Evolutionary conservation across 2,888 invertebrate genomes (phyloP).

Genomic region (Osmoderma eremita): DNA sequence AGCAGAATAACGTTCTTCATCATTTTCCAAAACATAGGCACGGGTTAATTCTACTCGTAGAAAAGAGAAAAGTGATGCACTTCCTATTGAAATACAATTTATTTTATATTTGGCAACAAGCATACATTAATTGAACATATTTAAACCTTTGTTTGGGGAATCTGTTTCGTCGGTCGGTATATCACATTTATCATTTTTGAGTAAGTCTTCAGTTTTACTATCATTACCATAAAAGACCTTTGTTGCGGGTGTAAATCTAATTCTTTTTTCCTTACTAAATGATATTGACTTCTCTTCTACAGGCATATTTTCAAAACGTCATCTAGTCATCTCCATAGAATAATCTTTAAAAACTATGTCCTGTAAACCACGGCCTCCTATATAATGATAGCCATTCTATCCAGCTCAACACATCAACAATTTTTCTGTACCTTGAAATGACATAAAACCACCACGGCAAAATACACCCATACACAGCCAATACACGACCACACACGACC

Average conservation of each 20-base stretch:
- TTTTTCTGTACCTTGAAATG: too few relatives aligned
- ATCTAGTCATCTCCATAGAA: constrained; percentile 34
- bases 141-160: constrained; percentile 54
- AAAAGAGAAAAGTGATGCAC: constrained; percentile 72
- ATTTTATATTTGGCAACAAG: constrained; percentile 8
- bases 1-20: constrained; percentile 93
- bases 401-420: too few relatives aligned
- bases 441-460: too few relatives aligned
- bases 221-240: constrained; percentile 61
- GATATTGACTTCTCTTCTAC: constrained; percentile 43
- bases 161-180: constrained; percentile 51
- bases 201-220: constrained; percentile 60
- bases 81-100: constrained; percentile 52
- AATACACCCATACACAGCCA: too few relatives aligned
- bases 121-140: not conserved
- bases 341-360: too few relatives aligned
- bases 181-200: constrained; percentile 54
- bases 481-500: too few relatives aligned
- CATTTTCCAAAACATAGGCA: constrained; percentile 93
- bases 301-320: constrained; percentile 48
- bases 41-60: constrained; percentile 88
- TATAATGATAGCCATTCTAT: too few relatives aligned
- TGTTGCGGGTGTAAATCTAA: constrained; percentile 64
- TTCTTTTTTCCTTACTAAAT: constrained; percentile 59
- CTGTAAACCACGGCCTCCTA: too few relatives aligned